Conservation (phyloP, 2,888 invertebrate species). For the Zonitis immaculata region DNA sequence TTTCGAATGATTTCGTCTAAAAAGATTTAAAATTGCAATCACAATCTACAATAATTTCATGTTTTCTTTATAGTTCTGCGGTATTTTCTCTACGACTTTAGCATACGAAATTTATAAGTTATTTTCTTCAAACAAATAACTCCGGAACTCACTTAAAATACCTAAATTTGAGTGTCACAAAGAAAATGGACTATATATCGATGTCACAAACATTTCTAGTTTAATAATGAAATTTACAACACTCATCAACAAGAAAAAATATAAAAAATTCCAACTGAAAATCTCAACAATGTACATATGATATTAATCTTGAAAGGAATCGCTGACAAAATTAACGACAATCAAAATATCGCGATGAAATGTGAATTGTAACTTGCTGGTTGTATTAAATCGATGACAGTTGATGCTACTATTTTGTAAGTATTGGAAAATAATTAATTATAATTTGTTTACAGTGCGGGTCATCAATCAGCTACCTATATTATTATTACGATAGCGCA, state of each 20-base stretch:
- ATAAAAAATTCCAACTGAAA: too few species aligned
- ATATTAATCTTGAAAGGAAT: not conserved
- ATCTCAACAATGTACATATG: too few species aligned
- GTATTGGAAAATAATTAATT: slow-evolving; percentile 22
- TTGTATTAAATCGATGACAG: not conserved
- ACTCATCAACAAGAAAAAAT: not conserved
- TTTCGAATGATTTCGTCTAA: too few species aligned
- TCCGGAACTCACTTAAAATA: not conserved
- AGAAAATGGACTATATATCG: not conserved
- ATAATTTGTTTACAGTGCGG: slow-evolving; percentile 21
- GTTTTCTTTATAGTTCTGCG: too few species aligned
- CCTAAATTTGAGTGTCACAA: not conserved
- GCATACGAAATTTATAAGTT: not conserved
- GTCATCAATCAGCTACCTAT: slow-evolving; percentile 18
- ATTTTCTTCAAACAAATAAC: not conserved
- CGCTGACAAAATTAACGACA: not conserved
- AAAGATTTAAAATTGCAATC: too few species aligned
- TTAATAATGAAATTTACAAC: not conserved
- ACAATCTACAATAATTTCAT: too few species aligned
- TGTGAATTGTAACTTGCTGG: not conserved
- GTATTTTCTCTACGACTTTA: not conserved
- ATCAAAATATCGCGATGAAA: not conserved
- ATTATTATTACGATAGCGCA: slow-evolving; percentile 14
- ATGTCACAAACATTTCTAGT: not conserved
- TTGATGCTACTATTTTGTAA: not conserved